Base-by-base conservation (phyloP, 2,113 vertebrate species). In the Uropsilus gracilis region DNA sequence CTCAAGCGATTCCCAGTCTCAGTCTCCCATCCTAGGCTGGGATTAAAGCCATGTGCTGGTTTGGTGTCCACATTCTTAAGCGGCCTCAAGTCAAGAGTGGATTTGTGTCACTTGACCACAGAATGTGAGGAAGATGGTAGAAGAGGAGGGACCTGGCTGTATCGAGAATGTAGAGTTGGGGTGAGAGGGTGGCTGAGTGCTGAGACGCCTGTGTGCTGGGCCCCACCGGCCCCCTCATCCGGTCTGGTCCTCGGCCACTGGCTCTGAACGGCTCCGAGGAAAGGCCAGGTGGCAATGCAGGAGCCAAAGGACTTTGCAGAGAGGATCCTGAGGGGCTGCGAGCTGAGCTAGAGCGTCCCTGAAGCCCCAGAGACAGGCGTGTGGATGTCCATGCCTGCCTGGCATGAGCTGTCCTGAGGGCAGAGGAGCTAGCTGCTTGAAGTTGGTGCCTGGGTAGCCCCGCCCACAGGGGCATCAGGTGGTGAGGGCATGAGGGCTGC, bases 101-200 rank as follows among this genome's bases (percentile, higher is more conserved):
- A 50, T 66, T 42, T 20, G 46, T 73, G 71, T 13, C 63, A 53
- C 17, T 64, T 82, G 69, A 72, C 85, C 50, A 55, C 16, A 30
- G 37, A 61, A 68, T 17, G 22, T 73, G 72, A 32, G 63, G 50
- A 73, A 87, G 61, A 88, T 3, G 9, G 28, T 13, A 28, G 17
- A 8, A 24, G 4, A 48, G 37, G 50, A 53, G 8, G 24, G 16
- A 55, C 28, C n/a, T n/a, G n/a, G n/a, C n/a, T n/a, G 24, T 39
- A 37, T 57, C n/a, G 68, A 48, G 39, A 46, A 11, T 2, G n/a
- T 55, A 18, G 28, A 46, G 18, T 10, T 12, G 59, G 32, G 32
- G 12, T 20, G 18, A 42, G 24, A 64, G 46, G 14, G 0, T 0
- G 5, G 0, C 16, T 4, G 9, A n/a, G 28, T 50, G 11, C 22